phyloP scores from a whole-genome alignment of 37 sponge, comb jelly and placozoan species.

The Eunapius fragilis region DNA sequence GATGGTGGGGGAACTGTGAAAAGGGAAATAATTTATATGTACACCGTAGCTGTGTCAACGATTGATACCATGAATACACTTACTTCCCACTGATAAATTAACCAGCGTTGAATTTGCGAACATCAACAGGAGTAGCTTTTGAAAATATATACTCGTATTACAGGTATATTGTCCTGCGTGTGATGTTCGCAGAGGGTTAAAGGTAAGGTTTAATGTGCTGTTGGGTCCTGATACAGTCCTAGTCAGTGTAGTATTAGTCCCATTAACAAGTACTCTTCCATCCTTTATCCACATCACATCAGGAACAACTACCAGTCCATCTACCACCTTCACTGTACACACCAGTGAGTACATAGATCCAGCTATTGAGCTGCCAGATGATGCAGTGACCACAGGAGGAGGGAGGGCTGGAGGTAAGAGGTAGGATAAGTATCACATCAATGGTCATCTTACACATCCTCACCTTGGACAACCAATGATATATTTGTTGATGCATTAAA shows the following conservation, averaged over 20 bases:
- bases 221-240: background rate
- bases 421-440: background rate
- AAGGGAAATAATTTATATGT: background rate
- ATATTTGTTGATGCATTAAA: no score
- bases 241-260: no score
- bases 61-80: background rate
- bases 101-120: background rate
- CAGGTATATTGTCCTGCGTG: constrained; percentile 52
- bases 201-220: background rate
- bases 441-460: no score
- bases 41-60: no score
- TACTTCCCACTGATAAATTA: constrained; percentile 21
- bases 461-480: no score
- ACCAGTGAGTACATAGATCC: constrained; percentile 23
- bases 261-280: background rate
- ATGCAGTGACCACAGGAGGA: background rate
- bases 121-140: no score
- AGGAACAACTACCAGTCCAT: no score
- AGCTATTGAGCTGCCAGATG: constrained; percentile 9
- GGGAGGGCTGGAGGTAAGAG: background rate
- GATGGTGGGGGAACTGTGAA: background rate
- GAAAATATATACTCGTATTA: constrained; percentile 2
- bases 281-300: background rate
- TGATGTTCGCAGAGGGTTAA: constrained; percentile 26
- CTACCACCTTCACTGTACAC: constrained; percentile 14